Evolutionary conservation across 2,888 invertebrate species (phyloP).

Genomic region (Maniola hyperantus): DNA sequence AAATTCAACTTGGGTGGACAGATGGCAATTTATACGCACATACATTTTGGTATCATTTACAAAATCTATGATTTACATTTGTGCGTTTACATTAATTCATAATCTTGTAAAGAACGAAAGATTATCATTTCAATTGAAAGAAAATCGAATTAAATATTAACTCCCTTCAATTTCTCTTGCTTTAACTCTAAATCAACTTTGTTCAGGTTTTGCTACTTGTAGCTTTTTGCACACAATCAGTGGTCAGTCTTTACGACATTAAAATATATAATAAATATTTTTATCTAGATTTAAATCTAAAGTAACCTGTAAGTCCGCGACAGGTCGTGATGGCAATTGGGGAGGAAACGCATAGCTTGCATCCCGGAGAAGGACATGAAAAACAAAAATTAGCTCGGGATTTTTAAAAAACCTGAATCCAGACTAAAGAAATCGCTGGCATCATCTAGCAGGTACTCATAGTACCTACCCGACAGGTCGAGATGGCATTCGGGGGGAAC

Average conservation of each 20-base stretch:
- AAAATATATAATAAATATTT: too few relatives aligned
- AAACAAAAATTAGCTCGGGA: too few relatives aligned
- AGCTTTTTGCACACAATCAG: not conserved
- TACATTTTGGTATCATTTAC: constrained; percentile 25
- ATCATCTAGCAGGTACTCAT: too few relatives aligned
- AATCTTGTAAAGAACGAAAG: constrained; percentile 19
- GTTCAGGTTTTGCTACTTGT: not conserved
- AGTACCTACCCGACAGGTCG: too few relatives aligned
- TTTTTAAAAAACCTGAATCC: too few relatives aligned
- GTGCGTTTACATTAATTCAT: constrained; percentile 17
- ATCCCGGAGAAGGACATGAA: too few relatives aligned
- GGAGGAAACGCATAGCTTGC: too few relatives aligned
- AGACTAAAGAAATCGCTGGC: too few relatives aligned
- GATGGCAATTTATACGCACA: constrained; percentile 27
- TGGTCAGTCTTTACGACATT: not conserved
- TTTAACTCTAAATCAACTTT: constrained; percentile 11
- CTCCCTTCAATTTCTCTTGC: constrained; percentile 6
- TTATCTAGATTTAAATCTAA: too few relatives aligned
- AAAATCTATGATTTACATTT: constrained; percentile 10
- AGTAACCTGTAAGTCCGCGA: too few relatives aligned
- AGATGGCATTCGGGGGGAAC: too few relatives aligned
- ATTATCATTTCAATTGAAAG: constrained; percentile 22
- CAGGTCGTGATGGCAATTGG: too few relatives aligned
- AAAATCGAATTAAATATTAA: constrained; percentile 15
- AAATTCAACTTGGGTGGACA: constrained; percentile 32